Evolutionary conservation across 2,797 vertebrate genomes (phyloP).

Genomic region (Naso thynnoides): DNA sequence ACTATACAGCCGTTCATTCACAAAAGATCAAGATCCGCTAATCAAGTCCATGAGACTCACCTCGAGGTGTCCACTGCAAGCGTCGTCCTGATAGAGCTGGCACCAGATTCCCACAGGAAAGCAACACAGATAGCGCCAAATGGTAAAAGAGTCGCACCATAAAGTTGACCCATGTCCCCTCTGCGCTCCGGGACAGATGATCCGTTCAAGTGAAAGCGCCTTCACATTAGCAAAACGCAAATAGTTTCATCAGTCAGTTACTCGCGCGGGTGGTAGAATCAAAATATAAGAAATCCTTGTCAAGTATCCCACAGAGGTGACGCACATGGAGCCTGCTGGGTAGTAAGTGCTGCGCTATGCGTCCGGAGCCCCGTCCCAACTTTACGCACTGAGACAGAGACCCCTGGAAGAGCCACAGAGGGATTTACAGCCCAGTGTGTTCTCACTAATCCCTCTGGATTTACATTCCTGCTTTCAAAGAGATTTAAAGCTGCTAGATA

Average conservation of each 20-base stretch:
- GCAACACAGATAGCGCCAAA: conserved; percentile 74
- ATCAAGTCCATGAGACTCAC: conserved; percentile 59
- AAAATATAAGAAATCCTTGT: conserved; percentile 47
- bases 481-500: conserved; percentile 21
- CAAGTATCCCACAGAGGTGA: conserved; percentile 61
- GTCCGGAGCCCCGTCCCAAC: conserved; percentile 57
- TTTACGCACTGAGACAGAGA: conserved; percentile 77
- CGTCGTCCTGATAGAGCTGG: conserved; percentile 78
- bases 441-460: conserved; percentile 74
- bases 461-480: conserved; percentile 78
- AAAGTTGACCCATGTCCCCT: conserved; percentile 82
- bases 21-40: not conserved
- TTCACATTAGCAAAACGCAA: conserved; percentile 49
- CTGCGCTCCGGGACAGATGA: conserved; percentile 59
- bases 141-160: conserved; percentile 75
- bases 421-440: conserved; percentile 66
- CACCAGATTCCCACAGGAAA: conserved; percentile 77
- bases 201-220: conserved; percentile 30
- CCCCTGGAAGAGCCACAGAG: conserved; percentile 71
- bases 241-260: conserved; percentile 56
- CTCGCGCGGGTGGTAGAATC: conserved; percentile 17
- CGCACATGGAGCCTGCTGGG: conserved; percentile 59
- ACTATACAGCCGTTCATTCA: conserved; percentile 6
- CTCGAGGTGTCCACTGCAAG: conserved; percentile 74
- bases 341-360: conserved; percentile 51